A percentile compares a stretch with the other conserved stretches of the same genome.
phyloP scores from a whole-genome alignment of 2,113 vertebrate genomes.

The Callipepla squamata region DNA sequence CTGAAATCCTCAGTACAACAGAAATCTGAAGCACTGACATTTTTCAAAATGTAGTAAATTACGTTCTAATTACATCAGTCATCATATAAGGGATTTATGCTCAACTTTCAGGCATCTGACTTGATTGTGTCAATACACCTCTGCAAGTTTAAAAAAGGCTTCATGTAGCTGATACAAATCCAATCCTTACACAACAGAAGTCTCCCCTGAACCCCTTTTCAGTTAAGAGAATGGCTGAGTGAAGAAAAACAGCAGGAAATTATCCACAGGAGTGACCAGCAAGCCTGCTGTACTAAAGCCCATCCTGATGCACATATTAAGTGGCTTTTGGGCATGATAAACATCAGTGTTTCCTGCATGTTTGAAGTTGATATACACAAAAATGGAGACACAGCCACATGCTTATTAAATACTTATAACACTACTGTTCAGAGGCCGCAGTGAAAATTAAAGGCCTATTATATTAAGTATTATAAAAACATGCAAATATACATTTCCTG shows the following conservation, averaged over 20 bases:
- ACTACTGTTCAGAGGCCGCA: background rate
- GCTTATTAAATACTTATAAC: background rate
- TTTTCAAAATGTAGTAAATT: background rate
- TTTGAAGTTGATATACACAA: background rate
- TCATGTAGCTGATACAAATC: background rate
- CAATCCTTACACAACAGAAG: background rate
- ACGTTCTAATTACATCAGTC: fast-evolving
- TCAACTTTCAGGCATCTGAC: fast-evolving
- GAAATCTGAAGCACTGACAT: background rate
- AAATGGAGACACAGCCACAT: background rate
- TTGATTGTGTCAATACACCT: background rate
- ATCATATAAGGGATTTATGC: background rate
- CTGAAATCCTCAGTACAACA: background rate
- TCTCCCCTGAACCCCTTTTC: background rate
- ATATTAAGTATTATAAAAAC: background rate
- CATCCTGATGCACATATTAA: background rate
- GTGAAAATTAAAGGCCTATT: background rate
- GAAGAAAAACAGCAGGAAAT: background rate
- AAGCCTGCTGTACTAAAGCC: background rate
- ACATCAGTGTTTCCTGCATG: background rate
- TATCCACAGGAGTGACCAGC: background rate
- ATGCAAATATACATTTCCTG: background rate
- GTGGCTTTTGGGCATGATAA: background rate
- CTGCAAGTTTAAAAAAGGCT: background rate
- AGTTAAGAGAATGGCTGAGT: background rate